phyloP scores from a whole-genome alignment of 2,888 invertebrate genomes.

The Cantharis lateralis region DNA sequence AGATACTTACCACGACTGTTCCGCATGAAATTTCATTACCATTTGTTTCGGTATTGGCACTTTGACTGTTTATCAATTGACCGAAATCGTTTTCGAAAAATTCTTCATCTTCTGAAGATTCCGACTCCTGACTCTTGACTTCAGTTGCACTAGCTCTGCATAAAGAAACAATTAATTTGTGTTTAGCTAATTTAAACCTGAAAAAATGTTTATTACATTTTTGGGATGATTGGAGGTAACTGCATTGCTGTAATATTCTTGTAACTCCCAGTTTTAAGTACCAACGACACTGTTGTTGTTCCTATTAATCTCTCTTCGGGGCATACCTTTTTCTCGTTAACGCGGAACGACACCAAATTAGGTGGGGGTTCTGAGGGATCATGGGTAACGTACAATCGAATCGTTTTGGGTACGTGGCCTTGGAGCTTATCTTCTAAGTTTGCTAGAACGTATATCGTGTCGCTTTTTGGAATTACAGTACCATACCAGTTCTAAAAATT shows the following conservation, averaged over 20 bases:
- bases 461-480: conserved; percentile 62
- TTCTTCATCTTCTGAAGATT: conserved; percentile 28
- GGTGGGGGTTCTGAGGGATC: conserved; percentile 59
- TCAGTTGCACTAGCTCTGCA: too few species aligned
- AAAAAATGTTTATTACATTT: too few species aligned
- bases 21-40: conserved; percentile 48
- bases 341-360: conserved; percentile 58
- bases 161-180: too few species aligned
- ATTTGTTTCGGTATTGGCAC: neutral
- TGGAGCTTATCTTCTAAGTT: conserved; percentile 63
- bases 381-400: conserved; percentile 66
- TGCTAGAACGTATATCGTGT: conserved; percentile 63
- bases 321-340: conserved; percentile 66
- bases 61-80: conserved; percentile 1
- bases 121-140: too few species aligned
- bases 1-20: conserved; percentile 53
- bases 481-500: conserved; percentile 60
- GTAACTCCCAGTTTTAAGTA: neutral
- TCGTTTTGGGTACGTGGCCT: conserved; percentile 58
- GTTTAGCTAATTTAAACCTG: too few species aligned
- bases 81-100: conserved; percentile 48
- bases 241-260: neutral
- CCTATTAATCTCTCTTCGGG: conserved; percentile 46
- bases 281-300: neutral
- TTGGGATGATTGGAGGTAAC: neutral